phyloP scores from a whole-genome alignment of 1,140 invertebrate species.

The Grapholita molesta region DNA sequence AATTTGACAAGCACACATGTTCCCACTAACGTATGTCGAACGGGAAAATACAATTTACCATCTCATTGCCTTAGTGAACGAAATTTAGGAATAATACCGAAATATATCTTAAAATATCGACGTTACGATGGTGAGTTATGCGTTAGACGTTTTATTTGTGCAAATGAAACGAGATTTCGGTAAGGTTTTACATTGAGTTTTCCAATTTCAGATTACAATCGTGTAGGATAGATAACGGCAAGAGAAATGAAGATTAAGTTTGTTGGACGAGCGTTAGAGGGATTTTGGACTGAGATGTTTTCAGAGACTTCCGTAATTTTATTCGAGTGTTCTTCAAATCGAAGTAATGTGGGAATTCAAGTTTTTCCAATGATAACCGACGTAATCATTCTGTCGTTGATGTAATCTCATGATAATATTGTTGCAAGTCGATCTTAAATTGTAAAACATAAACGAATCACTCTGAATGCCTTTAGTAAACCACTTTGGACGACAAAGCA shows the following conservation, averaged over 20 bases:
- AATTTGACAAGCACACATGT: conserved; percentile 22
- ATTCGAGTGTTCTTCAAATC: background rate
- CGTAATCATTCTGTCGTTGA: background rate
- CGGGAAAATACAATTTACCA: conserved; percentile 17
- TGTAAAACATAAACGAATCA: background rate
- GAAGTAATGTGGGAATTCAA: background rate
- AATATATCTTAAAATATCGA: background rate
- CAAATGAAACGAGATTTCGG: conserved; percentile 3
- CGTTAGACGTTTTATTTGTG: conserved; percentile 7
- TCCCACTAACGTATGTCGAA: conserved; percentile 8
- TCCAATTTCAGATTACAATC: conserved; percentile 16
- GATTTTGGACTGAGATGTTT: conserved; percentile 1
- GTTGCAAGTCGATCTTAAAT: background rate
- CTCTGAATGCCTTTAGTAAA: background rate
- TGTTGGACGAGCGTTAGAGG: background rate
- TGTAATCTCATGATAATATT: background rate
- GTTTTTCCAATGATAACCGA: background rate
- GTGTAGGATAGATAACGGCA: conserved; percentile 1
- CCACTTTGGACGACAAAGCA: background rate
- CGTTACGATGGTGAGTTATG: background rate
- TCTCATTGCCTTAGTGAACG: conserved; percentile 7
- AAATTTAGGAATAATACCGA: conserved; percentile 11
- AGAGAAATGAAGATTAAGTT: conserved; percentile 16
- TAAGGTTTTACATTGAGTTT: conserved; percentile 9
- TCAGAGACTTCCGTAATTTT: conserved; percentile 1